A percentile compares a stretch with the other conserved stretches of the same genome.
Conservation (phyloP, 1,140 invertebrate genomes). For the Hirudo medicinalis region DNA sequence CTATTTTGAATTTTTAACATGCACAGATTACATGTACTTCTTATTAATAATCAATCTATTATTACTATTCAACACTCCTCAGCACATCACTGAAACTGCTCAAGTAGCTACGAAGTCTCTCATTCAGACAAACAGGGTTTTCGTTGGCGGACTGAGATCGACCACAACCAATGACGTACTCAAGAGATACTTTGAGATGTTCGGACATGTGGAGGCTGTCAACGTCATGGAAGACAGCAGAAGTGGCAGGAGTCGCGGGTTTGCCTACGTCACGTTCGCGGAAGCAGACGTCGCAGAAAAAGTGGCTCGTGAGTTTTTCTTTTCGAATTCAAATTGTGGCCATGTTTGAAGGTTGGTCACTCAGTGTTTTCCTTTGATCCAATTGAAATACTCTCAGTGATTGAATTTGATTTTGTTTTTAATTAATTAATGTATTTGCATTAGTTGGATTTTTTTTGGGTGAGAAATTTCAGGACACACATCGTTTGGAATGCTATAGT, state of each 20-base stretch:
- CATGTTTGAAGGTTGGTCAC: too few species aligned
- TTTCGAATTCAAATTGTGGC: neutral
- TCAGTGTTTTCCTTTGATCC: too few species aligned
- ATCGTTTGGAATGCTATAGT: too few species aligned
- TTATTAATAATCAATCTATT: too few species aligned
- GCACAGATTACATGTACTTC: too few species aligned
- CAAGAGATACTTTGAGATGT: slow-evolving; percentile 23
- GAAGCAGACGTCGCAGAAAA: slow-evolving; percentile 27
- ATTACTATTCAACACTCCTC: neutral
- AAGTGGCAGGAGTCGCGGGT: slow-evolving; percentile 22
- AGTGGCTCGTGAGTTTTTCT: slow-evolving; percentile 6
- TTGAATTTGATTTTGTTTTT: neutral
- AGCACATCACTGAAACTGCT: neutral
- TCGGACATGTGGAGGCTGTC: slow-evolving; percentile 21
- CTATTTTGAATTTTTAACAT: too few species aligned
- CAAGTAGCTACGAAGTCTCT: neutral
- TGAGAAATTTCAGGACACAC: too few species aligned
- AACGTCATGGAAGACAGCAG: slow-evolving; percentile 23
- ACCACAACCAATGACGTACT: slow-evolving; percentile 18
- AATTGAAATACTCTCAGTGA: too few species aligned
- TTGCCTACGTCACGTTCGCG: slow-evolving; percentile 26
- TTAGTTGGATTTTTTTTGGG: too few species aligned
- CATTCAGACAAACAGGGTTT: slow-evolving; percentile 18
- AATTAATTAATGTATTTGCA: too few species aligned
- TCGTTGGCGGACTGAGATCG: slow-evolving; percentile 16